Evolutionary conservation across 35 echinoderm and acorn worm genomes (phyloP).

Genomic region (Lytechinus variegatus): DNA sequence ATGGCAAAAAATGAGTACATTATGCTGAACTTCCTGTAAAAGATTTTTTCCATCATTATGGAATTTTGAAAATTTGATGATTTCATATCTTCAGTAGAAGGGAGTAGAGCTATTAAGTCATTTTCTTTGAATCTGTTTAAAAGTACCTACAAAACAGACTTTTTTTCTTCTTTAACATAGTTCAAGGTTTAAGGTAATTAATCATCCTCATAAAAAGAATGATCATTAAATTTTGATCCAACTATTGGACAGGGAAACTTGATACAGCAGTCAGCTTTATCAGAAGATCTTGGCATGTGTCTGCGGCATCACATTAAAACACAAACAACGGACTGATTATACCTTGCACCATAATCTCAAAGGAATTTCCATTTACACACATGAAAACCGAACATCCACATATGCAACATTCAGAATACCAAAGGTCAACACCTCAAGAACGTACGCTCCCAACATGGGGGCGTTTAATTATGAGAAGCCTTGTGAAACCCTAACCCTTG

Average conservation of each 20-base stretch:
- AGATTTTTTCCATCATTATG: neutral
- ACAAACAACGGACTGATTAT: neutral
- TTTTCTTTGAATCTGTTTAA: neutral
- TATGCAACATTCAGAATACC: conserved; percentile 34
- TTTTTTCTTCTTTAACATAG: neutral
- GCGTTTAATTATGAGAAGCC: conserved; percentile 28
- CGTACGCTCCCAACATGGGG: neutral
- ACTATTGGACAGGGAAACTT: neutral
- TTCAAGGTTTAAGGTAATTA: neutral
- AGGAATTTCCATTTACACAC: conserved; percentile 28
- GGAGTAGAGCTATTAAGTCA: neutral
- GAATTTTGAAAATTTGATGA: neutral
- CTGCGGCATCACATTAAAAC: neutral
- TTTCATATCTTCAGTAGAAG: neutral
- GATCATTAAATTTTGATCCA: neutral
- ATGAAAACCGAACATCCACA: conserved; percentile 13
- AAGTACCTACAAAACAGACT: neutral
- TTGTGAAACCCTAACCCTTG: conserved; percentile 26
- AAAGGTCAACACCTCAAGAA: conserved; percentile 13
- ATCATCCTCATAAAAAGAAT: neutral
- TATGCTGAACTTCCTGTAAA: neutral
- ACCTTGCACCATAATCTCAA: neutral
- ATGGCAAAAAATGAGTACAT: neutral
- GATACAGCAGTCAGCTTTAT: neutral
- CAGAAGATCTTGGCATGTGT: neutral